phyloP scores from a whole-genome alignment of 2,888 invertebrate species.

The Drosophila demipolita region DNA sequence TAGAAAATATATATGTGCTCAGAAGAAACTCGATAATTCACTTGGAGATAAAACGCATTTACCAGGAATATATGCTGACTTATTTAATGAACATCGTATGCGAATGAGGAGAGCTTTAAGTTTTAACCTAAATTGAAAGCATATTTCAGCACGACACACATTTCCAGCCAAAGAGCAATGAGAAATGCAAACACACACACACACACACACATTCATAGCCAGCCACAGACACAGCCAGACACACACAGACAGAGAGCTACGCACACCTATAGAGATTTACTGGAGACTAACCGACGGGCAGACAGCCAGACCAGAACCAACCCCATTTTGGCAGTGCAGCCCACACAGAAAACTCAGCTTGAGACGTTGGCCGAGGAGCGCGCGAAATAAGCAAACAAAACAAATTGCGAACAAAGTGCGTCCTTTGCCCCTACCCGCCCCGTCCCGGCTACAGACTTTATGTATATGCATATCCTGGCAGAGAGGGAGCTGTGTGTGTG shows the following conservation, averaged over 20 bases:
- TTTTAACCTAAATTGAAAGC: slow-evolving; percentile 71
- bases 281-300: slow-evolving; percentile 34
- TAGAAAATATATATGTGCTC: background rate
- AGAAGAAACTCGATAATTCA: slow-evolving; percentile 7
- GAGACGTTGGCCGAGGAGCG: slow-evolving; percentile 39
- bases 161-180: slow-evolving; percentile 48
- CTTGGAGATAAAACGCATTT: slow-evolving; percentile 18
- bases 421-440: slow-evolving; percentile 52
- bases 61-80: slow-evolving; percentile 11
- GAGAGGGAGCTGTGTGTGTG: slow-evolving; percentile 14
- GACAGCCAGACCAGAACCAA: slow-evolving; percentile 31
- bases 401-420: slow-evolving; percentile 82
- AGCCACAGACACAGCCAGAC: background rate
- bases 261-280: slow-evolving; percentile 34
- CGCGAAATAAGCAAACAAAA: slow-evolving; percentile 75
- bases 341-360: slow-evolving; percentile 14
- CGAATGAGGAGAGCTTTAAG: slow-evolving; percentile 56
- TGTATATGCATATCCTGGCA: slow-evolving; percentile 10
- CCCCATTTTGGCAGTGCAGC: slow-evolving; percentile 13
- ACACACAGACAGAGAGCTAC: background rate
- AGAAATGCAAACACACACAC: slow-evolving; percentile 30
- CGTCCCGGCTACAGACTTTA: background rate
- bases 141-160: slow-evolving; percentile 67
- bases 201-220: background rate
- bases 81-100: slow-evolving; percentile 25